phyloP scores from a whole-genome alignment of 2,888 invertebrate genomes.

The Epinotia nisella region DNA sequence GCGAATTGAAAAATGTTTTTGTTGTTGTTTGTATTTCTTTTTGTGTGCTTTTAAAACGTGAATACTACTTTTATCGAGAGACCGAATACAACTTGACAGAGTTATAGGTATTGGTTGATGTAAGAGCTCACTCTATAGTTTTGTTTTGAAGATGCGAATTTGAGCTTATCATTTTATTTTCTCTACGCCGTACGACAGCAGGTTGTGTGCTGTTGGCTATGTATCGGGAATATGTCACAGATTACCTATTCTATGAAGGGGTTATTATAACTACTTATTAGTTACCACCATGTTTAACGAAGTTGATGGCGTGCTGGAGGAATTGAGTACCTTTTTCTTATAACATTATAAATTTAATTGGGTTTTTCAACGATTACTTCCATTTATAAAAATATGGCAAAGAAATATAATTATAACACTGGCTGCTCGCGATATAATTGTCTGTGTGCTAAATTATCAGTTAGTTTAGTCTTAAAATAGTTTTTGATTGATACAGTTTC shows the following conservation, averaged over 20 bases:
- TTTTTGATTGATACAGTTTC: slow-evolving; percentile 76
- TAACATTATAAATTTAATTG: neutral
- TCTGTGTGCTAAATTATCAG: no score
- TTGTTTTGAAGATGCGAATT: no score
- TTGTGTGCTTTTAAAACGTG: no score
- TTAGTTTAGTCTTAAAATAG: neutral
- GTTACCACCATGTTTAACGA: no score
- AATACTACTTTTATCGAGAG: no score
- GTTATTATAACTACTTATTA: no score
- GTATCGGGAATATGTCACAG: neutral
- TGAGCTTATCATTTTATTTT: neutral
- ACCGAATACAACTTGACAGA: no score
- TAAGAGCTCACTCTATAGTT: no score
- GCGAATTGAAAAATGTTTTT: neutral
- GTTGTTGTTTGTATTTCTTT: neutral
- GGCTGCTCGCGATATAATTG: neutral
- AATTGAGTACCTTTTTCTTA: neutral
- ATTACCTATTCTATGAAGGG: neutral
- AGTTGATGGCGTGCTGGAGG: no score
- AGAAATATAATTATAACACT: neutral
- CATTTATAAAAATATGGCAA: neutral
- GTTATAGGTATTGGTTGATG: no score
- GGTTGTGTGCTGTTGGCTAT: no score
- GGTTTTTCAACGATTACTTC: neutral
- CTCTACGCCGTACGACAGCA: neutral